Percentiles rank a stretch among this genome's conserved stretches.
These are phyloP conservation scores for Lonchura striata DNA, from an alignment of 2,113 vertebrate genomes.

Conservation along the genomic window DNA sequence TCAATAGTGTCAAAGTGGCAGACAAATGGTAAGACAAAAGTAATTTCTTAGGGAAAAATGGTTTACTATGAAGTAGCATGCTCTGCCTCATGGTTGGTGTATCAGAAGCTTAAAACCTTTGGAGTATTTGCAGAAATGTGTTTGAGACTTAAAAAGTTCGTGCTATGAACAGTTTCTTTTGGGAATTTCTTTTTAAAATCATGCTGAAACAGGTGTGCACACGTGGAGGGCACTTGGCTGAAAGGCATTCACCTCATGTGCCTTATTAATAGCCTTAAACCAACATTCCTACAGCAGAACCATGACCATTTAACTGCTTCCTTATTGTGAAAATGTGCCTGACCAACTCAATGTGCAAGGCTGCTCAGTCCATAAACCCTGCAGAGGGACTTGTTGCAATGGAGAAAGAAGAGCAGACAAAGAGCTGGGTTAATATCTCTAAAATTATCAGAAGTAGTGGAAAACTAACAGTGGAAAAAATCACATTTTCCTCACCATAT, in stretches of 20 bases:
- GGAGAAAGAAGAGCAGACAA: constrained; percentile 3
- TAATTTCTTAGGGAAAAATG: background rate
- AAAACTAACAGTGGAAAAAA: constrained; percentile 46
- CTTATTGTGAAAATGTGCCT: constrained; percentile 53
- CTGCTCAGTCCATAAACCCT: constrained; percentile 25
- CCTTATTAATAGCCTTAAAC: constrained; percentile 66
- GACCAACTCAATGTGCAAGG: background rate
- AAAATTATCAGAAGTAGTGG: constrained; percentile 32
- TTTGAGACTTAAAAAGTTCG: background rate
- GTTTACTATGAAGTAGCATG: background rate
- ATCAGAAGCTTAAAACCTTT: background rate
- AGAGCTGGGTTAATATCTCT: constrained; percentile 13
- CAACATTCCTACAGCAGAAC: constrained; percentile 55
- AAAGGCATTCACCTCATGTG: constrained; percentile 61
- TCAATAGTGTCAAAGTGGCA: background rate
- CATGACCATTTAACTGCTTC: constrained; percentile 57
- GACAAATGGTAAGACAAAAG: background rate
- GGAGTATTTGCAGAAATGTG: background rate
- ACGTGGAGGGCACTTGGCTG: constrained; percentile 25
- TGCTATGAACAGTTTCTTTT: constrained; percentile 14
- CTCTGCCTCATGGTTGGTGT: background rate
- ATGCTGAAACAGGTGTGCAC: constrained; percentile 57
- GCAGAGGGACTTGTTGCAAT: background rate
- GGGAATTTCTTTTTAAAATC: constrained; percentile 31
- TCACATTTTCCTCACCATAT: background rate